A percentile compares a stretch with the other conserved stretches of the same genome.
Evolutionary conservation across 2,797 vertebrate genomes (phyloP).

Genomic region (Masticophis lateralis): DNA sequence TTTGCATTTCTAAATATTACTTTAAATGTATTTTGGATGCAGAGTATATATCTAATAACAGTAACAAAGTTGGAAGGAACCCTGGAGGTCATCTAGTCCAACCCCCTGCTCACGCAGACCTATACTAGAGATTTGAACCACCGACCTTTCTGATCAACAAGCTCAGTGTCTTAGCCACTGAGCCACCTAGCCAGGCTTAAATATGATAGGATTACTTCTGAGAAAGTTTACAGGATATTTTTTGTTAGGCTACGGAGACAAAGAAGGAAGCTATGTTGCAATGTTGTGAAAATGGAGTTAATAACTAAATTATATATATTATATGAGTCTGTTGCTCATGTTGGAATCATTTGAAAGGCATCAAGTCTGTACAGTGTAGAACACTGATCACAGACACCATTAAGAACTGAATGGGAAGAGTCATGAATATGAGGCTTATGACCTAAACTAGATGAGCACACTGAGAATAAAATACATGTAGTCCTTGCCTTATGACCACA

Average conservation of each 20-base stretch:
- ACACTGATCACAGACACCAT: background rate
- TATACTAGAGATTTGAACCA: too few species aligned
- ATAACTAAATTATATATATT: background rate
- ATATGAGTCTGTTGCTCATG: background rate
- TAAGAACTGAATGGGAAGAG: background rate
- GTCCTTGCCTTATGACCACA: background rate
- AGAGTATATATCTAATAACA: background rate
- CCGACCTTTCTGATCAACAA: too few species aligned
- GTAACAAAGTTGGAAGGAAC: too few species aligned
- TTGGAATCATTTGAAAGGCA: background rate
- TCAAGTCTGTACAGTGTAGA: background rate
- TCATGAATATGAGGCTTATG: background rate
- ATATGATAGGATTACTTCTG: background rate
- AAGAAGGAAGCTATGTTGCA: background rate
- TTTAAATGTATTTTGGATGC: background rate
- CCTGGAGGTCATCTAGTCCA: too few species aligned
- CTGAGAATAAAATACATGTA: conserved; percentile 4
- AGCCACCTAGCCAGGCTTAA: too few species aligned
- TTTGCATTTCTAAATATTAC: background rate
- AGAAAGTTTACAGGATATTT: background rate
- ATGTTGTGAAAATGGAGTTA: background rate
- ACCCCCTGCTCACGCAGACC: too few species aligned
- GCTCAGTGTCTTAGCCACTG: too few species aligned
- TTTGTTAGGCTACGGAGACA: background rate
- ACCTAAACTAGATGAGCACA: conserved; percentile 1